Conservation (phyloP, 1,140 invertebrate species). For the Holcopasites calliopsidis region DNA sequence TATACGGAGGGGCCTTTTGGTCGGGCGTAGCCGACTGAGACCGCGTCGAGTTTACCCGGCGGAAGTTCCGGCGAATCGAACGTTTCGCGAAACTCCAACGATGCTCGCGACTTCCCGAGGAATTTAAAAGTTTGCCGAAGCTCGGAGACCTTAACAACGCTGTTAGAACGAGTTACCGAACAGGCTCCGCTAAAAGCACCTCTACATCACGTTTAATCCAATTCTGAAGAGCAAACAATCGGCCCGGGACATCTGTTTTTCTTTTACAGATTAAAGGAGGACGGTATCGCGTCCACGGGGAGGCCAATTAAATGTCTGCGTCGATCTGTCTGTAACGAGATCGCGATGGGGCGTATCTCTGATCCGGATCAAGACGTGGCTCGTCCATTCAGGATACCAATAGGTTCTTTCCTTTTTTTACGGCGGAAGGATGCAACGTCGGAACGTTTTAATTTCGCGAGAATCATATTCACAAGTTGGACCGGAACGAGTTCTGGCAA, state of each 20-base stretch:
- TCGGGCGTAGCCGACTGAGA: not conserved
- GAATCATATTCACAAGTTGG: conserved; percentile 58
- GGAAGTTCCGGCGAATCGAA: conserved; percentile 26
- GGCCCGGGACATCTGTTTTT: not conserved
- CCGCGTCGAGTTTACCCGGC: conserved; percentile 1
- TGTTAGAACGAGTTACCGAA: not conserved
- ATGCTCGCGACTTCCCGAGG: not conserved
- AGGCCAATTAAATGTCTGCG: not conserved
- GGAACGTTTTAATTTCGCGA: conserved; percentile 57
- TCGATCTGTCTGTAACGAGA: conserved; percentile 22
- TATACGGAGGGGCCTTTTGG: not conserved
- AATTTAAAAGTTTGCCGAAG: conserved; percentile 30
- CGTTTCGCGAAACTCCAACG: conserved; percentile 18
- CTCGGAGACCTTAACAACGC: not conserved
- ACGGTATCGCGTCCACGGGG: too few species aligned
- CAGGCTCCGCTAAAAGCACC: not conserved
- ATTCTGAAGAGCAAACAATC: not conserved
- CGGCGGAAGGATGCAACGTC: not conserved
- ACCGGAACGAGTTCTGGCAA: conserved; percentile 44
- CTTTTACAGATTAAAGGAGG: not conserved
- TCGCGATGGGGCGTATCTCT: conserved; percentile 16
- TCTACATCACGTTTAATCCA: not conserved
- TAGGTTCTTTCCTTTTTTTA: conserved; percentile 38
- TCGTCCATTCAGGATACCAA: conserved; percentile 25
- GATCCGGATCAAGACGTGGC: conserved; percentile 19